These are phyloP conservation scores for Beris chalybata DNA, from an alignment of 2,888 invertebrate species.

Conservation along the genomic window DNA sequence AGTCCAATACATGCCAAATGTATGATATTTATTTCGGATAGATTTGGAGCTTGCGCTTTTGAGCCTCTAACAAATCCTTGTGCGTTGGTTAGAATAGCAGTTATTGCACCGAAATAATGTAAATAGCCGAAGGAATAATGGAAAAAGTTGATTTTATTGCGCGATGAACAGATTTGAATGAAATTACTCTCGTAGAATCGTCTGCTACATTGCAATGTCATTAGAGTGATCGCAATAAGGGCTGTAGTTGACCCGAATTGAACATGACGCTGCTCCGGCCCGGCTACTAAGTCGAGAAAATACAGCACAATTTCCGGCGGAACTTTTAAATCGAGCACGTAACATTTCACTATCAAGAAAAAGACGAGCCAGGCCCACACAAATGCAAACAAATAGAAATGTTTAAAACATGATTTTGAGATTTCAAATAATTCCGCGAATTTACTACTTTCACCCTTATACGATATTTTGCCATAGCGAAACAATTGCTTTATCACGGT, in stretches of 20 bases:
- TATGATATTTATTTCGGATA: not conserved
- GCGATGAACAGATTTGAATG: slow-evolving; percentile 77
- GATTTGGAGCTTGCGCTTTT: not conserved
- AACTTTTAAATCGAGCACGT: slow-evolving; percentile 51
- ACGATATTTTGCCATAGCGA: slow-evolving; percentile 74
- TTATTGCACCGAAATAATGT: slow-evolving; percentile 74
- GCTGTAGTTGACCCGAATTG: slow-evolving; percentile 55
- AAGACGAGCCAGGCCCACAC: slow-evolving; percentile 60
- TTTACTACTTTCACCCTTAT: slow-evolving; percentile 56
- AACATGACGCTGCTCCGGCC: slow-evolving; percentile 54
- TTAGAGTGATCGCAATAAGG: slow-evolving; percentile 63
- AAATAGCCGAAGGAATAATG: slow-evolving; percentile 76
- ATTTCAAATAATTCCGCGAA: slow-evolving; percentile 61
- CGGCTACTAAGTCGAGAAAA: slow-evolving; percentile 53
- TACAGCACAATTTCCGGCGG: slow-evolving; percentile 54
- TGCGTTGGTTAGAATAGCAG: slow-evolving; percentile 70
- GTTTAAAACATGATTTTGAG: slow-evolving; percentile 78
- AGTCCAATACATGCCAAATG: slow-evolving; percentile 59
- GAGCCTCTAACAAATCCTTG: slow-evolving; percentile 63
- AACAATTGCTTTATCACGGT: slow-evolving; percentile 65
- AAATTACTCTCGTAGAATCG: slow-evolving; percentile 80
- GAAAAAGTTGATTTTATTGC: slow-evolving; percentile 74
- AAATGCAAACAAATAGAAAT: slow-evolving; percentile 76
- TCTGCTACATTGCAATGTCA: slow-evolving; percentile 71
- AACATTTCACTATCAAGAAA: slow-evolving; percentile 58